These are phyloP conservation scores for Clarias fuscus DNA, from an alignment of 2,797 vertebrate genomes.

Conservation along the genomic window DNA sequence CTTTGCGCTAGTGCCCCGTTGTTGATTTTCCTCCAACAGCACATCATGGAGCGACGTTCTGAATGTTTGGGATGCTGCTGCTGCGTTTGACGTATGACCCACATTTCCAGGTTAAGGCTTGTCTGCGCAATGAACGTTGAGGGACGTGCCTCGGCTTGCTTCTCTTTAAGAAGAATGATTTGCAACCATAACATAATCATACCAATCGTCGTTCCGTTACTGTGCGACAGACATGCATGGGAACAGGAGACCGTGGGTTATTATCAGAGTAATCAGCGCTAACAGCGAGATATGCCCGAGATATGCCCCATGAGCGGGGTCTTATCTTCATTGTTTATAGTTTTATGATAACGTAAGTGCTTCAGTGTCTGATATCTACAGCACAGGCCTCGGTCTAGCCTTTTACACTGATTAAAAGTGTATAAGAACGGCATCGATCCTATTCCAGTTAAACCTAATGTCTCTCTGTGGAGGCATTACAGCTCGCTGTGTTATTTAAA, in stretches of 20 bases:
- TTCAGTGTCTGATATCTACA: background rate
- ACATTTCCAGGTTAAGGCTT: constrained; percentile 2
- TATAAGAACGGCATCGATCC: background rate
- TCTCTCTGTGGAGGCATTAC: background rate
- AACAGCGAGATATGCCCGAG: constrained; percentile 11
- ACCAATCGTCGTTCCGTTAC: background rate
- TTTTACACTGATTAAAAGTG: background rate
- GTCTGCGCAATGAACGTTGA: background rate
- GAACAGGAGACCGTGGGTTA: background rate
- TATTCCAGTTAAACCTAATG: background rate
- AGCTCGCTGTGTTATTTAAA: background rate
- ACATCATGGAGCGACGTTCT: background rate
- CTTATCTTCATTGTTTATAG: constrained; percentile 28
- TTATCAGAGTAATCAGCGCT: background rate
- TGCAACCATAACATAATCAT: background rate
- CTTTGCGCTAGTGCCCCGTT: background rate
- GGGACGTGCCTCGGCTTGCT: constrained; percentile 1
- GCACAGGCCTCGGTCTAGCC: background rate
- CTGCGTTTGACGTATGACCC: background rate
- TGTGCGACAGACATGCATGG: background rate
- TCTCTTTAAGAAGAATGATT: background rate
- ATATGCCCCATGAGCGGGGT: background rate
- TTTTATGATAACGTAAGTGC: constrained; percentile 20
- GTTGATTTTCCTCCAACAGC: background rate
- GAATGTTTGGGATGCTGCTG: background rate